Evolutionary conservation across 1,140 invertebrate genomes (phyloP).

Genomic region (Heliothis subflexa): DNA sequence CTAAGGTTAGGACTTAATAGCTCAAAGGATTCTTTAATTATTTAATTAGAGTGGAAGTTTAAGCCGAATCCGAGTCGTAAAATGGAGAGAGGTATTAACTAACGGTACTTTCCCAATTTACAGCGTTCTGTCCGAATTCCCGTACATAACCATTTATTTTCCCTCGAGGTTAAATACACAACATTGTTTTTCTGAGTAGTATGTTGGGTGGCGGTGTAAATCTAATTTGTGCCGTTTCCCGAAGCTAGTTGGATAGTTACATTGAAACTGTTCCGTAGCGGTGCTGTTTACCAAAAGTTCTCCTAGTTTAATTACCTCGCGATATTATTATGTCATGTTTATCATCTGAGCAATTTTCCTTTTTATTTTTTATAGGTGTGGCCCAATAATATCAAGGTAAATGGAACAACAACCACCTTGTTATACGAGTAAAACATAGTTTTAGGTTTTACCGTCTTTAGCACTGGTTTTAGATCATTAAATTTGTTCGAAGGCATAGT

Average conservation of each 20-base stretch:
- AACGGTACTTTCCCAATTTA: neutral
- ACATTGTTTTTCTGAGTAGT: conserved; percentile 18
- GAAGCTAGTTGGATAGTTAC: conserved; percentile 26
- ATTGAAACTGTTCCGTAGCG: neutral
- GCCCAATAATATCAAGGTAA: too few relatives aligned
- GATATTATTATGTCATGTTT: conserved; percentile 8
- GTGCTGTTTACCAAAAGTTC: conserved; percentile 7
- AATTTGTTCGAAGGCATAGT: too few relatives aligned
- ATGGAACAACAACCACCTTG: too few relatives aligned
- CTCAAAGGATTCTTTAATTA: too few relatives aligned
- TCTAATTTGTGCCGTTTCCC: conserved; percentile 30
- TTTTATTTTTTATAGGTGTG: neutral
- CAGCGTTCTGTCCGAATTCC: neutral
- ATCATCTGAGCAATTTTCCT: neutral
- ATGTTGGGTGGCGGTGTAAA: conserved; percentile 23
- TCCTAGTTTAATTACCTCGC: conserved; percentile 14
- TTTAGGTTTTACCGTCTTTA: too few relatives aligned
- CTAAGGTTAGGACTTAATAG: too few relatives aligned
- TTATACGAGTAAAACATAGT: too few relatives aligned
- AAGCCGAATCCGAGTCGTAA: neutral
- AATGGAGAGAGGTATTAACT: too few relatives aligned
- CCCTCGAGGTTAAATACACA: neutral
- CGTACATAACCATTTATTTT: conserved; percentile 3
- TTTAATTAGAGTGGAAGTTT: too few relatives aligned
- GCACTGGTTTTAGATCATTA: too few relatives aligned